phyloP scores from a whole-genome alignment of 2,113 vertebrate genomes.

The Motacilla tschutschensis region DNA sequence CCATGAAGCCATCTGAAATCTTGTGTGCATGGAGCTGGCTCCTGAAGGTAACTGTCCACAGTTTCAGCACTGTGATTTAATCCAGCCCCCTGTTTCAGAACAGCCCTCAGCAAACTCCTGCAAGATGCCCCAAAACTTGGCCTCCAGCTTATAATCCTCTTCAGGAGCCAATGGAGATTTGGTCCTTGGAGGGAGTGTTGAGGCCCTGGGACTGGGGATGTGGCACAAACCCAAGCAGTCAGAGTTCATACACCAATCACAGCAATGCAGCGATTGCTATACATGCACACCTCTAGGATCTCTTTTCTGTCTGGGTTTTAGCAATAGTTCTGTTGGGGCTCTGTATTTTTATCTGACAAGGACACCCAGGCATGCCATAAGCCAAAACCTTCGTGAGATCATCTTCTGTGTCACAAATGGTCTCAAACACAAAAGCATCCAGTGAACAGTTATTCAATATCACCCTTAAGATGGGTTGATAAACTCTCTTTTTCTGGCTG shows the following conservation, averaged over 20 bases:
- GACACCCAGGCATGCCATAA: not conserved
- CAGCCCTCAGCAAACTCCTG: not conserved
- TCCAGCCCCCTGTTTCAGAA: not conserved
- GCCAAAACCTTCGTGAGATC: not conserved
- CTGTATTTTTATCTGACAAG: not conserved
- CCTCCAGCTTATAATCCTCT: not conserved
- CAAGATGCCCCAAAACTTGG: not conserved
- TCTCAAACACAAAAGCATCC: not conserved
- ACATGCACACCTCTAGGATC: not conserved
- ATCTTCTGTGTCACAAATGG: not conserved
- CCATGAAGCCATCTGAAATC: not conserved
- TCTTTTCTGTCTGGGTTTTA: not conserved
- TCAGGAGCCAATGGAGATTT: not conserved
- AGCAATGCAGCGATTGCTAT: rapidly evolving
- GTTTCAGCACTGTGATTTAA: not conserved
- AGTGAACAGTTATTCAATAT: not conserved
- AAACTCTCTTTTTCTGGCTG: not conserved
- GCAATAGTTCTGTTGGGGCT: not conserved
- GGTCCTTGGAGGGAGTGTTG: not conserved
- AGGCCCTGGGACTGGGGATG: rapidly evolving
- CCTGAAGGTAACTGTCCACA: rapidly evolving
- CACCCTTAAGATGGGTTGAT: not conserved
- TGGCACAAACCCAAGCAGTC: not conserved
- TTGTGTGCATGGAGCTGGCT: not conserved
- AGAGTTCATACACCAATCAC: not conserved